A percentile compares a stretch with the other conserved stretches of the same genome.
These are phyloP conservation scores for Drosophila arawakana DNA, from an alignment of 1,140 invertebrate genomes.

Conservation along the genomic window DNA sequence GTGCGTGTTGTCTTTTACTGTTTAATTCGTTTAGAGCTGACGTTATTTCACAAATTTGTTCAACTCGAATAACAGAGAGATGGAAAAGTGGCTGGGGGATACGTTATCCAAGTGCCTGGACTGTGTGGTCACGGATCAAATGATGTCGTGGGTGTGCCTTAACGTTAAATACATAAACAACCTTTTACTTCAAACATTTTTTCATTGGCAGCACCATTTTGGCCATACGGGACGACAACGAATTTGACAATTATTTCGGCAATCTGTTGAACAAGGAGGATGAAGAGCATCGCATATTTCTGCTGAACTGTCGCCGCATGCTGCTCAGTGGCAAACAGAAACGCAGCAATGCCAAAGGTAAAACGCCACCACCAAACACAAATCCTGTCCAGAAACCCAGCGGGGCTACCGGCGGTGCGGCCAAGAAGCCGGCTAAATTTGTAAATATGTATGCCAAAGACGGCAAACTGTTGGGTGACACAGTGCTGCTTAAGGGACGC, in stretches of 20 bases:
- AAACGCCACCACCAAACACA: background rate
- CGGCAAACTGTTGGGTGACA: slow-evolving; percentile 87
- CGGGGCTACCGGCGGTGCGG: slow-evolving; percentile 38
- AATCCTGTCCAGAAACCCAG: slow-evolving; percentile 1
- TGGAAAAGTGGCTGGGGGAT: slow-evolving; percentile 80
- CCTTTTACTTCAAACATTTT: background rate
- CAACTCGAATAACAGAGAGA: slow-evolving; percentile 17
- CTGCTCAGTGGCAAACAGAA: slow-evolving; percentile 85
- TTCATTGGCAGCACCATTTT: slow-evolving; percentile 86
- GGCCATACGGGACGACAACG: slow-evolving; percentile 87
- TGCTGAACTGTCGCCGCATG: slow-evolving; percentile 87
- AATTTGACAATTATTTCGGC: slow-evolving; percentile 89
- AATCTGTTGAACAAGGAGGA: slow-evolving; percentile 88
- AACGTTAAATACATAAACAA: background rate
- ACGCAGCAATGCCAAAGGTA: slow-evolving; percentile 61
- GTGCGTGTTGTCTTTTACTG: background rate
- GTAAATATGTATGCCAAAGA: slow-evolving; percentile 91
- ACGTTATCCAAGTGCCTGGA: slow-evolving; percentile 85
- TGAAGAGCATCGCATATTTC: slow-evolving; percentile 88
- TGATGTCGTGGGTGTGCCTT: slow-evolving; percentile 86
- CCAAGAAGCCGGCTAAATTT: slow-evolving; percentile 91
- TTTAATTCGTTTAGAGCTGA: slow-evolving; percentile 4
- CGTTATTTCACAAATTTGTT: slow-evolving; percentile 16
- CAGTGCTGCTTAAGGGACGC: slow-evolving; percentile 90
- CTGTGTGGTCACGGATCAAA: slow-evolving; percentile 88